These are phyloP conservation scores for Phataginus tricuspis DNA, from an alignment of 2,797 vertebrate species.

Conservation along the genomic window DNA sequence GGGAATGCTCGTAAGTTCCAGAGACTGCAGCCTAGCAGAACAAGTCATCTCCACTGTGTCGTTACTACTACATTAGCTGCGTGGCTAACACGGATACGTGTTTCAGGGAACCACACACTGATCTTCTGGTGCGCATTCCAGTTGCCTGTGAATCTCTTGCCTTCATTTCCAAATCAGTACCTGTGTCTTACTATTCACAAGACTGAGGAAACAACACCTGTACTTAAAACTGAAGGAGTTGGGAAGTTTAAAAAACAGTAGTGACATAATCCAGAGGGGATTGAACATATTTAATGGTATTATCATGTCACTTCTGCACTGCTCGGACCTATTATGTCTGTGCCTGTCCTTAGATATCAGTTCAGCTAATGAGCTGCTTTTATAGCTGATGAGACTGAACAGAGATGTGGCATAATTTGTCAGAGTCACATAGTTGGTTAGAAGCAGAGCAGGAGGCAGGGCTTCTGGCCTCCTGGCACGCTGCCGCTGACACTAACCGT, in stretches of 20 bases:
- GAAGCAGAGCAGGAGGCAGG: neutral
- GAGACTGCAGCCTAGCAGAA: neutral
- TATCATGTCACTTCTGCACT: neutral
- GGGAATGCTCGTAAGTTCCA: neutral
- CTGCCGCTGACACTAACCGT: neutral
- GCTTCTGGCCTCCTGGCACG: rapidly evolving
- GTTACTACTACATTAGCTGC: neutral
- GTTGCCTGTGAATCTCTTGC: neutral
- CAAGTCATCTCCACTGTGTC: neutral
- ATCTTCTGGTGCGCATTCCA: rapidly evolving
- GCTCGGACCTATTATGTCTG: too few relatives aligned
- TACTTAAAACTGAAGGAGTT: neutral
- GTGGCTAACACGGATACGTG: neutral
- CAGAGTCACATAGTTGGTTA: neutral
- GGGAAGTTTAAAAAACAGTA: neutral
- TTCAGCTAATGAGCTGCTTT: neutral
- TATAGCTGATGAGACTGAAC: neutral
- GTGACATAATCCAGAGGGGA: neutral
- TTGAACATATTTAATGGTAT: neutral
- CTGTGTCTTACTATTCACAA: neutral
- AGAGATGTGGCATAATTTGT: neutral
- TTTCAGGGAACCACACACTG: neutral
- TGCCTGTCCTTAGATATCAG: neutral
- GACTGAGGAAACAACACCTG: neutral
- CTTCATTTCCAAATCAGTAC: neutral